phyloP scores from a whole-genome alignment of 2,797 vertebrate genomes.

The Tiaroga cobitis region DNA sequence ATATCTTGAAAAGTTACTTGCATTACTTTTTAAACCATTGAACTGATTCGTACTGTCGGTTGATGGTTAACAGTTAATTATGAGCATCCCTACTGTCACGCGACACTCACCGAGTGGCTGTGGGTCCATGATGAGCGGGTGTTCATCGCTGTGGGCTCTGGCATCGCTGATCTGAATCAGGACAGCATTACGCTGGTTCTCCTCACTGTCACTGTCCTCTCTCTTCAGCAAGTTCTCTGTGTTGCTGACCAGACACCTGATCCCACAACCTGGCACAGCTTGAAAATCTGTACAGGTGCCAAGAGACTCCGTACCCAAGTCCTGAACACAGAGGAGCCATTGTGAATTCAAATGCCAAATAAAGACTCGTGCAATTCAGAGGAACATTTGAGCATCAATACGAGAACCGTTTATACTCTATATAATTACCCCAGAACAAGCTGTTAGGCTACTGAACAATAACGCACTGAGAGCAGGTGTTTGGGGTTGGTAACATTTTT shows the following conservation, averaged over 20 bases:
- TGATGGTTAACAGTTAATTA: neutral
- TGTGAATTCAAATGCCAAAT: constrained; percentile 19
- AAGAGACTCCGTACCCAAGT: constrained; percentile 85
- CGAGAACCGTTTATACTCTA: neutral
- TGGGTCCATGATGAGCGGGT: constrained; percentile 88
- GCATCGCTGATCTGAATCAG: constrained; percentile 85
- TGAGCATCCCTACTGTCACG: neutral
- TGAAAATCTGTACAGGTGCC: constrained; percentile 94
- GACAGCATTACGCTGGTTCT: constrained; percentile 84
- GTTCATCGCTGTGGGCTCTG: constrained; percentile 62
- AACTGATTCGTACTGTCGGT: neutral
- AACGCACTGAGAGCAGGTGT: neutral
- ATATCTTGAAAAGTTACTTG: too few species aligned
- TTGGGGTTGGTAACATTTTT: too few species aligned
- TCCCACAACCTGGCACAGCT: constrained; percentile 93
- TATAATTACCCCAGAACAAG: neutral
- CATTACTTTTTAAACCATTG: neutral
- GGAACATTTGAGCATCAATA: neutral
- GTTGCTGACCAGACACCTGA: constrained; percentile 92
- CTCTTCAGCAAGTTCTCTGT: constrained; percentile 82
- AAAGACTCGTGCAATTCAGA: neutral
- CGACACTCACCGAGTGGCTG: constrained; percentile 81
- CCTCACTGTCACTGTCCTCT: constrained; percentile 81
- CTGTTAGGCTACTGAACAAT: neutral
- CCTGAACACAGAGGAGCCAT: constrained; percentile 73